Percentiles rank a stretch among this genome's conserved stretches.
phyloP scores from a whole-genome alignment of 1,140 invertebrate genomes.

The Atta colombica region DNA sequence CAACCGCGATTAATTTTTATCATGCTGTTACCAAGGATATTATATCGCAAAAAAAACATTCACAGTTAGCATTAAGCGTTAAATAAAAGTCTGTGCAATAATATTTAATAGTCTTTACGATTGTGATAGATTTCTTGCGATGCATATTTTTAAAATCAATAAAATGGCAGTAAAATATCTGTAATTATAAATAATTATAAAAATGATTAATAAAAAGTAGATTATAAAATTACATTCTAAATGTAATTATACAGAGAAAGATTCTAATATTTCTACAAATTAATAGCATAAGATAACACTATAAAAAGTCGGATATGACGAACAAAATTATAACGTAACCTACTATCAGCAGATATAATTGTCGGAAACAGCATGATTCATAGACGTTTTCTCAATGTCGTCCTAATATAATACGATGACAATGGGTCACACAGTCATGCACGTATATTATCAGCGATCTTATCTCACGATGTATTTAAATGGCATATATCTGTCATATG shows the following conservation, averaged over 20 bases:
- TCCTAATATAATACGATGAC: conserved; percentile 18
- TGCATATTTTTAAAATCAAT: background rate
- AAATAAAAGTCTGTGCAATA: background rate
- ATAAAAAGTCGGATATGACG: conserved; percentile 12
- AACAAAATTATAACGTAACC: conserved; percentile 8
- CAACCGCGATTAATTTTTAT: conserved; percentile 32
- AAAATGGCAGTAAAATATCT: background rate
- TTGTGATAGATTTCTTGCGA: background rate
- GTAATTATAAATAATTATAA: background rate
- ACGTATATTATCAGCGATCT: conserved; percentile 48
- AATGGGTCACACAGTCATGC: conserved; percentile 3
- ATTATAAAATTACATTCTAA: background rate
- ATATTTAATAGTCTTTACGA: conserved; percentile 4
- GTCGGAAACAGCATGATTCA: conserved; percentile 58
- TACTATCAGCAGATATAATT: conserved; percentile 65
- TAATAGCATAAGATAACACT: background rate
- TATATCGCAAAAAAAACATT: background rate
- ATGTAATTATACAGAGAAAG: background rate
- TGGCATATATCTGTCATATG: conserved; percentile 18
- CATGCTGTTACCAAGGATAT: background rate
- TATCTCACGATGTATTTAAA: conserved; percentile 51
- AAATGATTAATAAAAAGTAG: background rate
- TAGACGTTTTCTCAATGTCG: conserved; percentile 40
- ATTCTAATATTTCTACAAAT: background rate
- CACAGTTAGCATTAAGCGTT: background rate